Conservation (phyloP, 1,140 invertebrate species). For the Antheraea mylitta region DNA sequence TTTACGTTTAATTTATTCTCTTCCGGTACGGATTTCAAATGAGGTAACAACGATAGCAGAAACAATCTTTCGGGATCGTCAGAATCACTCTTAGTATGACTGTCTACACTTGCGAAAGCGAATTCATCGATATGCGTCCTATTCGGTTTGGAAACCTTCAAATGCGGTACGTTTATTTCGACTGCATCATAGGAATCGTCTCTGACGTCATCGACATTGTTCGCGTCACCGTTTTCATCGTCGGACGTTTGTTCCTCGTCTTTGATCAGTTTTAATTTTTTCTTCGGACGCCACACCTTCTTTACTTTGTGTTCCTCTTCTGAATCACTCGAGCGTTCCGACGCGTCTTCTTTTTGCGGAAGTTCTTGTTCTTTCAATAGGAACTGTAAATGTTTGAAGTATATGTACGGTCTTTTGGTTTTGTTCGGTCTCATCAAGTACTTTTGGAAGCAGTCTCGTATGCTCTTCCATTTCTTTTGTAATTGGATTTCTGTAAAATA, state of each 20-base stretch:
- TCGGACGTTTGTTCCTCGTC: constrained; percentile 42
- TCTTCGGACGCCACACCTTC: constrained; percentile 45
- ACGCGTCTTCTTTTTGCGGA: constrained; percentile 15
- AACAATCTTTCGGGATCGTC: constrained; percentile 67
- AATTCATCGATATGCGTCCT: constrained; percentile 46
- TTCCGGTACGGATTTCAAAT: constrained; percentile 61
- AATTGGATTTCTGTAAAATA: constrained; percentile 61
- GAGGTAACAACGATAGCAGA: constrained; percentile 59
- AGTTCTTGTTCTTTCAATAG: constrained; percentile 46
- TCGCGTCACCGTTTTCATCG: constrained; percentile 30
- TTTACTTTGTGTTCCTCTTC: constrained; percentile 39
- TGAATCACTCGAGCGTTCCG: constrained; percentile 37
- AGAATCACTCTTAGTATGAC: constrained; percentile 27
- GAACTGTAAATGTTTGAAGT: constrained; percentile 57
- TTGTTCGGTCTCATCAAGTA: constrained; percentile 53
- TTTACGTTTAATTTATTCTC: constrained; percentile 57
- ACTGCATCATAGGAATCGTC: constrained; percentile 24
- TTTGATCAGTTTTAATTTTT: constrained; percentile 45
- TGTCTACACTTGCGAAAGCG: constrained; percentile 59
- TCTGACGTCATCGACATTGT: constrained; percentile 29
- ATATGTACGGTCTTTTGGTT: constrained; percentile 58
- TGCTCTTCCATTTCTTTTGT: constrained; percentile 72
- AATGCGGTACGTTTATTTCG: constrained; percentile 7
- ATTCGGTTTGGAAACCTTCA: constrained; percentile 14
- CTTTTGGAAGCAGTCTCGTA: constrained; percentile 64